A percentile compares a stretch with the other conserved stretches of the same genome.
Conservation (phyloP, 2,113 vertebrate genomes). For the Scopus umbretta region DNA sequence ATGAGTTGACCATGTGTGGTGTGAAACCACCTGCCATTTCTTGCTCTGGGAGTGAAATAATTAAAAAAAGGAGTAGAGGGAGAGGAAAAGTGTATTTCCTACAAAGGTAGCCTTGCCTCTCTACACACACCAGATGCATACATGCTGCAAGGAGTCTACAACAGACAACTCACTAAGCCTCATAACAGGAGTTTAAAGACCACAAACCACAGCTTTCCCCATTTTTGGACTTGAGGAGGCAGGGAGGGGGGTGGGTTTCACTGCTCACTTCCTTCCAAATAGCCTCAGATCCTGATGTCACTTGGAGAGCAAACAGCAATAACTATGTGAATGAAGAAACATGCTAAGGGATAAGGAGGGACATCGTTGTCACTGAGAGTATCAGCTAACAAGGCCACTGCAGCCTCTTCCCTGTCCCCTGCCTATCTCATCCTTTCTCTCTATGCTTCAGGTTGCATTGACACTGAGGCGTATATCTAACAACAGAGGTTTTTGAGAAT, state of each 20-base stretch:
- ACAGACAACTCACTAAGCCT: neutral
- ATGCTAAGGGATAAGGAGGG: neutral
- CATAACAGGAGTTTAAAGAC: neutral
- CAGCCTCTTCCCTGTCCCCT: neutral
- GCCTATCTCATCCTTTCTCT: neutral
- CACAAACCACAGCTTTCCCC: neutral
- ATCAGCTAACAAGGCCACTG: neutral
- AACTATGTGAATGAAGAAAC: neutral
- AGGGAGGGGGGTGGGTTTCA: neutral
- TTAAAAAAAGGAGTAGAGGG: neutral
- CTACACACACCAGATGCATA: neutral
- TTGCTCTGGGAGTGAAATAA: neutral
- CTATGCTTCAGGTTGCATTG: neutral
- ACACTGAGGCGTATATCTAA: neutral
- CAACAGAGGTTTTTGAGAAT: neutral
- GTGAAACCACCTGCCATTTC: constrained; percentile 17
- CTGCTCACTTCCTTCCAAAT: neutral
- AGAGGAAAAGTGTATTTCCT: constrained; percentile 4
- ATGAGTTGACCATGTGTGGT: neutral
- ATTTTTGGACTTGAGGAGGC: neutral
- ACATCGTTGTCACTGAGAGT: neutral
- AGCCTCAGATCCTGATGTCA: neutral
- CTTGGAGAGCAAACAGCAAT: neutral
- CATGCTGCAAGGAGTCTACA: neutral
- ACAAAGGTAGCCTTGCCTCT: neutral